phyloP scores from a whole-genome alignment of 1,140 invertebrate species.

The Oryctes rhinoceros region DNA sequence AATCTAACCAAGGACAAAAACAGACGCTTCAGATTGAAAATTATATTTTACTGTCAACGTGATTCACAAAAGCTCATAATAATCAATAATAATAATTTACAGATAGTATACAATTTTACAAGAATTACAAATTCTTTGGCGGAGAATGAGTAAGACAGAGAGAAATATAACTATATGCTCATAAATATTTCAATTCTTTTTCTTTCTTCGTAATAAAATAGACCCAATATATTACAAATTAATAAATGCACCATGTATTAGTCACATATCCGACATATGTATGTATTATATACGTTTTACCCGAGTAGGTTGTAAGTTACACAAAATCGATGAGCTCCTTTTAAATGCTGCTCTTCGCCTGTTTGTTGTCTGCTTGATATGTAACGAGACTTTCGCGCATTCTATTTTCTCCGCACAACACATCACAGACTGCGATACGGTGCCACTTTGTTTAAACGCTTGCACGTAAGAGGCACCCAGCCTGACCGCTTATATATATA shows the following conservation, averaged over 20 bases:
- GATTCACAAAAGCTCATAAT: slow-evolving; percentile 59
- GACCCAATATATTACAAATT: slow-evolving; percentile 34
- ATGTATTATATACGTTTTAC: slow-evolving; percentile 3
- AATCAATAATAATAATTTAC: slow-evolving; percentile 54
- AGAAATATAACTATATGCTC: slow-evolving; percentile 21
- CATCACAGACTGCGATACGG: slow-evolving; percentile 24
- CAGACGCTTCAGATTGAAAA: slow-evolving; percentile 51
- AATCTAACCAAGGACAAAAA: background rate
- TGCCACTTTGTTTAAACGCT: background rate
- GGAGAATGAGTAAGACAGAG: slow-evolving; percentile 51
- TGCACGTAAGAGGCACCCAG: slow-evolving; percentile 4
- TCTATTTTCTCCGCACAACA: slow-evolving; percentile 31
- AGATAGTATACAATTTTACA: slow-evolving; percentile 57
- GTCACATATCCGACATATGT: slow-evolving; percentile 3
- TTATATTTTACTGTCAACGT: slow-evolving; percentile 58
- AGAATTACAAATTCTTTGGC: slow-evolving; percentile 57
- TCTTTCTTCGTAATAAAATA: slow-evolving; percentile 31
- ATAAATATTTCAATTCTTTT: slow-evolving; percentile 1
- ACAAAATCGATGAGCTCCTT: background rate
- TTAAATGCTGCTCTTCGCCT: background rate
- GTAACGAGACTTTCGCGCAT: slow-evolving; percentile 43
- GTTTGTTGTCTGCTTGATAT: slow-evolving; percentile 41
- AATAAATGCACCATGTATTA: slow-evolving; percentile 30
- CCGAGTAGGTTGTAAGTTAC: background rate
- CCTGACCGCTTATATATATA: background rate